phyloP scores from a whole-genome alignment of 2,113 vertebrate species.

The Suncus etruscus region DNA sequence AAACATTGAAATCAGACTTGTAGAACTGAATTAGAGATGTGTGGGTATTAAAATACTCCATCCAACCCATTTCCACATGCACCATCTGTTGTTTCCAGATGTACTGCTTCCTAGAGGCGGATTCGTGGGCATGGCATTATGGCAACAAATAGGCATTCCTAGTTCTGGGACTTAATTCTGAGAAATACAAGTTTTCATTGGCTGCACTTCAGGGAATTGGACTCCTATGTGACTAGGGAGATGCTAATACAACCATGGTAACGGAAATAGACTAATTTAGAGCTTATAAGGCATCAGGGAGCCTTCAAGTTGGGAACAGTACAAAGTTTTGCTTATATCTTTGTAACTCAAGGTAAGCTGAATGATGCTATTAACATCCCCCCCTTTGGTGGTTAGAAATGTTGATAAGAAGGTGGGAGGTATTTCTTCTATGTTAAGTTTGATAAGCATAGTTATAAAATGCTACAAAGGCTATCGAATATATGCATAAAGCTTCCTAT shows the following conservation, averaged over 20 bases:
- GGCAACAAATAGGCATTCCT: slow-evolving; percentile 74
- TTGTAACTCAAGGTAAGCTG: slow-evolving; percentile 75
- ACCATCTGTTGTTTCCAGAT: slow-evolving; percentile 91
- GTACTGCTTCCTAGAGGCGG: slow-evolving; percentile 84
- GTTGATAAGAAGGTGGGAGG: slow-evolving; percentile 61
- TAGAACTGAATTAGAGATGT: slow-evolving; percentile 87
- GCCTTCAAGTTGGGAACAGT: slow-evolving; percentile 63
- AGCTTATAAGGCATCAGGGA: slow-evolving; percentile 73
- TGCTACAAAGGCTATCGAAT: slow-evolving; percentile 70
- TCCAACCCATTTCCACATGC: slow-evolving; percentile 85
- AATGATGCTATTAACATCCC: slow-evolving; percentile 67
- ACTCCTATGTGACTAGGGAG: slow-evolving; percentile 33
- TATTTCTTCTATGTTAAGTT: slow-evolving; percentile 55
- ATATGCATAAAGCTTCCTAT: slow-evolving; percentile 59
- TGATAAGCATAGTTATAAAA: slow-evolving; percentile 56
- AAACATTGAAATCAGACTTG: slow-evolving; percentile 85
- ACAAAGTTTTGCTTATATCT: slow-evolving; percentile 74
- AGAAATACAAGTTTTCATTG: slow-evolving; percentile 65
- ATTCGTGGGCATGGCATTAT: slow-evolving; percentile 72
- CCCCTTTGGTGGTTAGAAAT: slow-evolving; percentile 66
- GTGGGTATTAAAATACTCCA: slow-evolving; percentile 87
- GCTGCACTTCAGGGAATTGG: slow-evolving; percentile 47
- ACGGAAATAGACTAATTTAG: slow-evolving; percentile 70
- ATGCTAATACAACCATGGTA: slow-evolving; percentile 36
- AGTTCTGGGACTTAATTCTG: slow-evolving; percentile 68